A percentile compares a stretch with the other conserved stretches of the same genome.
phyloP scores from a whole-genome alignment of 1,140 invertebrate genomes.

The Neelides sp. region DNA sequence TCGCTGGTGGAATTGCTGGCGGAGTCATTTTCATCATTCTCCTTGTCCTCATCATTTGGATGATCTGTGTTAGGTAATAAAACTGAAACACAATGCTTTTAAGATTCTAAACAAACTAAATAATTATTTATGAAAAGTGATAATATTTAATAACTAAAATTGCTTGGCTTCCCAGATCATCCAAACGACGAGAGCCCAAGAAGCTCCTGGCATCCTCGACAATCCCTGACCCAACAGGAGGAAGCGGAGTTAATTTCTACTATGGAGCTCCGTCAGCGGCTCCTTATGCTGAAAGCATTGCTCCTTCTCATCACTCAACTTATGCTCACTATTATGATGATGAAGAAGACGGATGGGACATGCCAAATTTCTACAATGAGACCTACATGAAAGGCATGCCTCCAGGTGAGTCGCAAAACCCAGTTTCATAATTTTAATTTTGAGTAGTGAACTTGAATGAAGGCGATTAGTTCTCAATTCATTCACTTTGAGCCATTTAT shows the following conservation, averaged over 20 bases:
- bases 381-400: constrained; percentile 76
- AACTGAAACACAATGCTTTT: too few species aligned
- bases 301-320: constrained; percentile 77
- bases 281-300: constrained; percentile 85
- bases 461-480: too few species aligned
- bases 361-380: constrained; percentile 95
- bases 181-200: constrained; percentile 71
- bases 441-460: background rate
- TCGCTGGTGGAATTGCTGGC: constrained; percentile 80
- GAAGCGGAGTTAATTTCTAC: constrained; percentile 89
- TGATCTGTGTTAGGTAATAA: constrained; percentile 78
- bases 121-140: background rate
- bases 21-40: constrained; percentile 83
- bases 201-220: constrained; percentile 68
- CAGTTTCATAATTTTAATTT: background rate
- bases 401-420: constrained; percentile 8
- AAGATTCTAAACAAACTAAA: background rate
- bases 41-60: constrained; percentile 84
- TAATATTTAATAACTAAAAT: background rate
- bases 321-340: constrained; percentile 92
- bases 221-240: constrained; percentile 36
- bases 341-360: constrained; percentile 91
- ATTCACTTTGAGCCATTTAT: too few species aligned
- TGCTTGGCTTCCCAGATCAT: constrained; percentile 44
- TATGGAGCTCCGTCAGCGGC: constrained; percentile 65